Evolutionary conservation across 2,113 vertebrate species (phyloP), one percentile per base, ranked within the genome.

Genomic region (Pomatostomus ruficeps): DNA sequence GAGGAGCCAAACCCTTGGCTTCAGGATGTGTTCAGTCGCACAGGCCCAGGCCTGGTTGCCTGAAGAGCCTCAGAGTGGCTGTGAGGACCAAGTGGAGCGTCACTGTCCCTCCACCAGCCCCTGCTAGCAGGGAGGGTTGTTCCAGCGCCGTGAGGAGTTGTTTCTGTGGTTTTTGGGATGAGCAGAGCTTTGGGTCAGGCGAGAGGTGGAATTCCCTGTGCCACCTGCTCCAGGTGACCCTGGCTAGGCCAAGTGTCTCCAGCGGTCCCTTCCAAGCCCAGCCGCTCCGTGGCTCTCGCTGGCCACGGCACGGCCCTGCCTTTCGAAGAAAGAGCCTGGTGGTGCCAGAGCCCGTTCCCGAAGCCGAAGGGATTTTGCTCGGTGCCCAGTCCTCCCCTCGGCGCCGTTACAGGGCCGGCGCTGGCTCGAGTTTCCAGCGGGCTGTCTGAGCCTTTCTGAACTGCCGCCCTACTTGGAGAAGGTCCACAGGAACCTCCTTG

Each of bases 381-480:
- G 3, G 49, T 3, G 13, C 7, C 14, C 73, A 14, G 7, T 49
- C 80, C 26, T 78, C 31, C 46, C 43, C 51, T 81, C 19, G 2
- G 38, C 2, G 9, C 75, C 4, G 42, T 35, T 49, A 10, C 59
- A n/a, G 48, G 73, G 42, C 19, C 2, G 2, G 4, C 1, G 3
- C 63, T 83, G 88, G 79, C 88, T 93, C 31, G 1, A 3, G n/a
- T 82, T 65, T 35, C 89, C 31, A 0, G 16, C 1, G 3, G 28
- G 35, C 54, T 26, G 77, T 63, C 84, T 43, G 68, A 86, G 80
- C 68, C 68, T 78, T 46, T 23, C 88, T 80, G 72, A 96, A 14
- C 83, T 81, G 58, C 49, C 2, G 70, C 81, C 91, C 86, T 95
- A 75, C 80, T 95, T 95, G 95, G 89, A 95, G 93, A 31, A 70